Evolutionary conservation across 2,113 vertebrate species (phyloP).

Genomic region (Mobula birostris): DNA sequence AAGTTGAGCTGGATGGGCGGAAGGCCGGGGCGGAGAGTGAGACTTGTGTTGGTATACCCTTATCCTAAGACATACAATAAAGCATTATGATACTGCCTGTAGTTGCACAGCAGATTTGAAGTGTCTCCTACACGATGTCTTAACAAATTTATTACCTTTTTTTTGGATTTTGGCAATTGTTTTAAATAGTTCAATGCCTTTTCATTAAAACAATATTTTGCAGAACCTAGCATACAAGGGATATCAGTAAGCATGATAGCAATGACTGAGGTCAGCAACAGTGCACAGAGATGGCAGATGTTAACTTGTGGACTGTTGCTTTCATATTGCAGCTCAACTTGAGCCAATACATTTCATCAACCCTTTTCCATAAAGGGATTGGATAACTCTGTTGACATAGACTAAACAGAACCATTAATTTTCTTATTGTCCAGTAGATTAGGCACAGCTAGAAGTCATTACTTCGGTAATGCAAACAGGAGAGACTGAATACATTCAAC

Average conservation of each 20-base stretch:
- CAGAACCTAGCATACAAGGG: neutral
- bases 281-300: neutral
- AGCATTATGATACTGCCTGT: too few relatives aligned
- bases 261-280: neutral
- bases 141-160: neutral
- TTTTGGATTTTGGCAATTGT: neutral
- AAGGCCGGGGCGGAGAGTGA: too few relatives aligned
- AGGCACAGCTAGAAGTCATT: neutral
- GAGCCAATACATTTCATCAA: neutral
- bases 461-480: neutral
- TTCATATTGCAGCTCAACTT: neutral
- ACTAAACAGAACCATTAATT: neutral
- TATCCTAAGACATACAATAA: neutral
- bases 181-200: neutral
- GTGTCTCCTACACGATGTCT: too few relatives aligned
- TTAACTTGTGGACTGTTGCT: neutral
- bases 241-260: neutral
- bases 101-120: neutral
- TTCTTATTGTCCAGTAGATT: neutral
- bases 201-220: neutral
- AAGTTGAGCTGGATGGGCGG: too few relatives aligned
- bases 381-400: neutral
- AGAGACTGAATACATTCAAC: neutral
- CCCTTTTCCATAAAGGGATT: neutral
- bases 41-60: too few relatives aligned